A percentile compares a stretch with the other conserved stretches of the same genome.
Conservation (phyloP, 2,113 vertebrate species). For the Cathartes aura region DNA sequence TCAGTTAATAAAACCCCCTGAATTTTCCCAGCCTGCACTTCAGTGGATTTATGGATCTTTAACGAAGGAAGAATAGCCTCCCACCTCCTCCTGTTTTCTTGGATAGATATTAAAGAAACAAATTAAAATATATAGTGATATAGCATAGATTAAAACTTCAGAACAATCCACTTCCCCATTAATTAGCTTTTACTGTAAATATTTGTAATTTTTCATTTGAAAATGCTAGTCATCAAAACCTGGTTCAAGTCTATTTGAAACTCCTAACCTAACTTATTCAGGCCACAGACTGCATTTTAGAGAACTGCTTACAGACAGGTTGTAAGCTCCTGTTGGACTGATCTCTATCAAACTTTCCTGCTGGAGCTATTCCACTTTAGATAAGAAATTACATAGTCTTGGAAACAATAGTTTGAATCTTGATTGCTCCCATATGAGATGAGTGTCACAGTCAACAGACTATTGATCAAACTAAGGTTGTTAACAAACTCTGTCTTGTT, state of each 20-base stretch:
- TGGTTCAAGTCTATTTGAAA: background rate
- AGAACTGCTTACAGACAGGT: background rate
- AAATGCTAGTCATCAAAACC: background rate
- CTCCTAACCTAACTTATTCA: background rate
- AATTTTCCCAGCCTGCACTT: background rate
- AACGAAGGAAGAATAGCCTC: background rate
- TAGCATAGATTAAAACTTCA: background rate
- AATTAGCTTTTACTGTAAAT: background rate
- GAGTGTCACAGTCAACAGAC: background rate
- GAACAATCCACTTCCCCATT: background rate
- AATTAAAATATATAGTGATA: background rate
- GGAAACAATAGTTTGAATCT: background rate
- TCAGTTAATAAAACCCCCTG: background rate
- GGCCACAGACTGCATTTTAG: background rate
- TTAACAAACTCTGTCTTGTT: background rate
- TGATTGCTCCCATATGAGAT: background rate
- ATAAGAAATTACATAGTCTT: background rate
- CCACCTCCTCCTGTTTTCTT: background rate
- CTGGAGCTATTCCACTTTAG: background rate
- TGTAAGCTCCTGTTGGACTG: background rate
- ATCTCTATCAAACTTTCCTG: background rate
- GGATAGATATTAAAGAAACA: background rate
- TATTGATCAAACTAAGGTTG: background rate
- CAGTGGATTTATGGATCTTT: background rate
- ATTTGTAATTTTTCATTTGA: background rate